A percentile compares a stretch with the other conserved stretches of the same genome.
These are phyloP conservation scores for Hyaena hyaena DNA, from an alignment of 2,113 vertebrate genomes.

Conservation along the genomic window DNA sequence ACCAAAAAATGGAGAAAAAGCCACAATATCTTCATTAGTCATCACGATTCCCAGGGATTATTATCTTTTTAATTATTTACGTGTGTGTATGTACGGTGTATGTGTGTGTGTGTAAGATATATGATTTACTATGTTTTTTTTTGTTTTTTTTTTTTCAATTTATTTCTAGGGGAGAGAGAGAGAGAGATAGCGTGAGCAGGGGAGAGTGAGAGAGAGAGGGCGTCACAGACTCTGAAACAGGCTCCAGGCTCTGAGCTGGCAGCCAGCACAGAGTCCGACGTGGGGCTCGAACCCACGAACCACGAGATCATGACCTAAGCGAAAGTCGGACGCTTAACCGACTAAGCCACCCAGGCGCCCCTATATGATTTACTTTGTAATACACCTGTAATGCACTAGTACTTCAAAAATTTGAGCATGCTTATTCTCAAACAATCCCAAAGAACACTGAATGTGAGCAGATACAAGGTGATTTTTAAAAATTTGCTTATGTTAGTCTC, in stretches of 20 bases:
- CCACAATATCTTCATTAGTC: background rate
- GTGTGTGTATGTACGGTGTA: background rate
- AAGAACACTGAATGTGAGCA: background rate
- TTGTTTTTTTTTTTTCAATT: too few species aligned
- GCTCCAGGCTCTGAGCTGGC: too few species aligned
- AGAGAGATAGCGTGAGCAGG: too few species aligned
- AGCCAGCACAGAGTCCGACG: too few species aligned
- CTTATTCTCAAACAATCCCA: background rate
- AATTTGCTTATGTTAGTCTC: background rate
- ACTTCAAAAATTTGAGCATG: conserved; percentile 18
- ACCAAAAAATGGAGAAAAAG: background rate
- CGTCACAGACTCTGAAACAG: too few species aligned
- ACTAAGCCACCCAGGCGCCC: too few species aligned
- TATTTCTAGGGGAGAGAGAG: too few species aligned
- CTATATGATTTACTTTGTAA: background rate
- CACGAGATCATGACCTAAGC: too few species aligned
- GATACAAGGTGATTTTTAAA: background rate
- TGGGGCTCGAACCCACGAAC: too few species aligned
- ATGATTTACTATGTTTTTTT: background rate
- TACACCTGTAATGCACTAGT: background rate
- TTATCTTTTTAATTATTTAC: background rate
- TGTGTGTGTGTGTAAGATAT: background rate
- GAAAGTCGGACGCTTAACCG: too few species aligned
- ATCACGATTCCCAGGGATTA: background rate
- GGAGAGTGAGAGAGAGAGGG: too few species aligned